Base-by-base conservation (phyloP, 64 coral and sea anemone species). In the Pachyseris speciosa region DNA sequence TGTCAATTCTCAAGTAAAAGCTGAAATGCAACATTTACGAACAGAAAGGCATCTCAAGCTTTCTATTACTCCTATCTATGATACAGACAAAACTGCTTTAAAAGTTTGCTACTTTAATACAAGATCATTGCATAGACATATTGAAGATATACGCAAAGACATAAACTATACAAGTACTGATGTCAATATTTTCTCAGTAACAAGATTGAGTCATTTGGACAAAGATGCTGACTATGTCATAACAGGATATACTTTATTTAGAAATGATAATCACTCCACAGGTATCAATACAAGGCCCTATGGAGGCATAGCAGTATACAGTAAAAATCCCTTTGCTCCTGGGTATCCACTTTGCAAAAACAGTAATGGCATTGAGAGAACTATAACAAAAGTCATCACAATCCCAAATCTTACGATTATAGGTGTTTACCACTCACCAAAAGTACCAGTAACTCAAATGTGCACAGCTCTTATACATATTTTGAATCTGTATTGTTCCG, bases 131-230 rank as follows among this genome's bases (percentile, higher is more conserved):
- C 24, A 75, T 15, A 75, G n/a, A 75, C 72, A 75, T 16, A 45
- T 75, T 48, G 41, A 45, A 12, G 41, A 75, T 29, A 47, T 67
- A n/a, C 64, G 63, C 16, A 52, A 69, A 59, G 78, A 91, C 67
- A 22, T 91, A 2, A 73, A 74, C 16, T 90, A 68, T n/a, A 70
- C 22, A 32, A 68, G 6, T 15, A 20, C 20, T 41, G 50, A 90
- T 41, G 44, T 83, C 12, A 31, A 16, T 34, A 37, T 91, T 60
- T 91, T 91, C 69, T 47, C 89, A 49, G 89, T 84, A 72, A 91
- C 89, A 84, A 69, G 89, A 73, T 50, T 91, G 20, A 38, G 48
- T 41, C 37, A 48, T 37, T 69, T 57, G 24, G 89, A 91, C n/a
- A 45, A 30, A 24, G 29, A 73, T 69, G 32, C 44, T 55, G n/a